phyloP scores from a whole-genome alignment of 2,113 vertebrate genomes.

The Brachionichthys hirsutus region DNA sequence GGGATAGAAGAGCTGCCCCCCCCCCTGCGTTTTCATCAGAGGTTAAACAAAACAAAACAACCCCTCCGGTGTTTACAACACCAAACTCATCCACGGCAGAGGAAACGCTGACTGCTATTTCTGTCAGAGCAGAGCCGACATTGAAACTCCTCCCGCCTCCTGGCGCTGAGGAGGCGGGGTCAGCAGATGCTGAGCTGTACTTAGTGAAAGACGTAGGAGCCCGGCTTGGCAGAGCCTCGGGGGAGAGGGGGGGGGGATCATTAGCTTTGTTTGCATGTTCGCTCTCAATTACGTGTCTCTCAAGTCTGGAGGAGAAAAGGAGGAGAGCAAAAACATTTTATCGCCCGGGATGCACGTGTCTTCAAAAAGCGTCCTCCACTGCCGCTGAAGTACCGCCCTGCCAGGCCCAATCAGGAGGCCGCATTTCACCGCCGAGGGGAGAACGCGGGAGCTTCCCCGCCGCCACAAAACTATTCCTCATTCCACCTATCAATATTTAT shows the following conservation, averaged over 20 bases:
- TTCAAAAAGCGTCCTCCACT: constrained; percentile 40
- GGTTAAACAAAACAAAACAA: not conserved
- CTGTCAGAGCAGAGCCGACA: not conserved
- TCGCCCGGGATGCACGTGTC: constrained; percentile 33
- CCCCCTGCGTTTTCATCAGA: constrained; percentile 7
- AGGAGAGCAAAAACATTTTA: constrained; percentile 51
- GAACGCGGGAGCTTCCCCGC: constrained; percentile 36
- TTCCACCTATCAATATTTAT: constrained; percentile 75
- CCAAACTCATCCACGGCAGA: constrained; percentile 7
- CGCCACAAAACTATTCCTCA: constrained; percentile 72
- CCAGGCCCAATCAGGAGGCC: constrained; percentile 58
- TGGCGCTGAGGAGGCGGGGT: constrained; percentile 6
- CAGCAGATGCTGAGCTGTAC: constrained; percentile 41
- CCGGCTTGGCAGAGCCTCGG: constrained; percentile 30
- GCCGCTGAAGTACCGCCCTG: constrained; percentile 52
- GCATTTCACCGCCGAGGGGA: constrained; percentile 58
- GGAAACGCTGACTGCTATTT: constrained; percentile 18
- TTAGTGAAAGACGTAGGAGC: constrained; percentile 56
- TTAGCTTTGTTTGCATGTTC: constrained; percentile 73
- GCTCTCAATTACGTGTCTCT: constrained; percentile 63
- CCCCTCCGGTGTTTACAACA: constrained; percentile 3
- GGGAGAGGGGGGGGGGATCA: constrained; percentile 59
- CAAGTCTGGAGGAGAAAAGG: constrained; percentile 42
- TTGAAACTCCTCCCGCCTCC: no score
- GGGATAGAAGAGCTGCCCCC: no score